These are phyloP conservation scores for Acromyrmex charruanus DNA, from an alignment of 1,140 invertebrate genomes.

Conservation along the genomic window DNA sequence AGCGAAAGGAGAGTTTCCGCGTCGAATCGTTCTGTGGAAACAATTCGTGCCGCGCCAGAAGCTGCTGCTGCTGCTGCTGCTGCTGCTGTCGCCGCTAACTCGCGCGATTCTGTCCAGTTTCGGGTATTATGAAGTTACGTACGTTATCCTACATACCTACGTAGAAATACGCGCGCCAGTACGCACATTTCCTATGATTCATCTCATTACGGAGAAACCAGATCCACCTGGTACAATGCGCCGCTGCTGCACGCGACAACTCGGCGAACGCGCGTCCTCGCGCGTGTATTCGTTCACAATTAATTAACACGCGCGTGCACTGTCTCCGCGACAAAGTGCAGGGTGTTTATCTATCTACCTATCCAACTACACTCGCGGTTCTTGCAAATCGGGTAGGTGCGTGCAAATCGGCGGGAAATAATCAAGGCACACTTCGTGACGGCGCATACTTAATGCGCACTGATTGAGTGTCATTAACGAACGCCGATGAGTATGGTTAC, in stretches of 20 bases:
- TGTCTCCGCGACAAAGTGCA: conserved; percentile 48
- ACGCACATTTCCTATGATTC: conserved; percentile 59
- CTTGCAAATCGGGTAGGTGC: conserved; percentile 22
- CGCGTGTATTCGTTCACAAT: conserved; percentile 51
- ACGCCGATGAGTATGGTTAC: conserved; percentile 37
- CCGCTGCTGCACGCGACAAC: conserved; percentile 67
- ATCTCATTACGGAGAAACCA: conserved; percentile 50
- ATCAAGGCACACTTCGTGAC: conserved; percentile 59
- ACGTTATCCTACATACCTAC: conserved; percentile 19
- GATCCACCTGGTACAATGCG: conserved; percentile 59
- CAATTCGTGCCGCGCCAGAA: conserved; percentile 37
- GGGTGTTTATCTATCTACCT: neutral
- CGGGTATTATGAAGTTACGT: conserved; percentile 30
- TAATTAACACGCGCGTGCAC: conserved; percentile 66
- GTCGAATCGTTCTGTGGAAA: conserved; percentile 44
- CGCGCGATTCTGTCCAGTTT: conserved; percentile 58
- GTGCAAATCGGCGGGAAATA: conserved; percentile 64
- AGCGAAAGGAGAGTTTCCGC: conserved; percentile 41
- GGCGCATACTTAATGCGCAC: conserved; percentile 53
- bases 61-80: conserved; percentile 10
- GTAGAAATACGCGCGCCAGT: conserved; percentile 45
- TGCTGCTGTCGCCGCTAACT: conserved; percentile 10
- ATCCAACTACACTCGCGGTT: conserved; percentile 13
- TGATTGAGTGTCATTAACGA: conserved; percentile 58
- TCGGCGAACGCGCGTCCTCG: conserved; percentile 50